Base-by-base conservation (phyloP, 1,140 invertebrate species). In the Drosophila parabipectinata region DNA sequence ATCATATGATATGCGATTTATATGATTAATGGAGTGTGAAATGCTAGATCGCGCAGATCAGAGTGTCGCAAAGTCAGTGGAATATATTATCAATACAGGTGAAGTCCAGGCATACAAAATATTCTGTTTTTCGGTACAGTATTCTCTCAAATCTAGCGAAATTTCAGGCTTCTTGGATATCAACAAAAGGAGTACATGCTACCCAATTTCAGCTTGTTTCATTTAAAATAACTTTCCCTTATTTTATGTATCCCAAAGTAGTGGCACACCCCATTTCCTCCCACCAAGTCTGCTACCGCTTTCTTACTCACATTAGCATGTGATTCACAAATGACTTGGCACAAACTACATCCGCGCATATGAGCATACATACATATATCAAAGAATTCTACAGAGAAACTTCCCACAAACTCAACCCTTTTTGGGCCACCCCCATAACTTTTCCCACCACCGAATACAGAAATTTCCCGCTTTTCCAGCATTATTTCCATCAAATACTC, bases 401-500 rank as follows among this genome's bases (percentile, higher is more conserved):
- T 64, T 79, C 44, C 48, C 69, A 58, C 64, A 62, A 50, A 50
- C 62, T 24, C 54, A 51, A 59, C 37, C 55, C 41, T 55, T 68
- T 21, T 48, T 26, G 15, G 53, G 39, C 72, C 69, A 66, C 62
- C 68, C 81, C 28, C 56, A 10, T 26, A 10, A 39, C 48, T 53
- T 45, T 77, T 44, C 50, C 62, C 68, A 77, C 81, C 77, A 78
- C 52, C 34, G 41, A 64, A 73, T 41, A 39, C 30, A 63, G 56
- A 39, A 77, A 88, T 87, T 89, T 79, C 77, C 52, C 61, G 79
- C 69, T 88, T 88, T 88, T 88, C 72, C 51, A 52, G 51, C 73
- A 72, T 79, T 83, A 88, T 88, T 88, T 83, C 51, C 84, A 83
- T 79, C 84, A 87, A 87, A 87, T 79, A 69, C 60, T 78, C 66